phyloP scores from a whole-genome alignment of 1,140 invertebrate genomes.

The Drosophila bipectinata region DNA sequence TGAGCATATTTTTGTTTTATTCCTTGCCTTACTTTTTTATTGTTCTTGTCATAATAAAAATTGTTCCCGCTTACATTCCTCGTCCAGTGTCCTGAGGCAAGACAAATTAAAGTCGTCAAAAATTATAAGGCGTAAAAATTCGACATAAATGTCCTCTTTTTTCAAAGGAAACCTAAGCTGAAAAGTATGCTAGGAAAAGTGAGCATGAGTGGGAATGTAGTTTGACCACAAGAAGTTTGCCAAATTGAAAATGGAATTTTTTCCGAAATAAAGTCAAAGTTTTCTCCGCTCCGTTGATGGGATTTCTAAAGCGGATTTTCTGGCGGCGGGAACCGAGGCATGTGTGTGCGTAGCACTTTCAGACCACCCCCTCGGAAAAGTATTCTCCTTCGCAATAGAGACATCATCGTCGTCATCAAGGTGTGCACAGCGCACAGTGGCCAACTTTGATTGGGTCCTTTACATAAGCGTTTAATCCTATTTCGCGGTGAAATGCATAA shows the following conservation, averaged over 20 bases:
- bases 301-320: conserved; percentile 76
- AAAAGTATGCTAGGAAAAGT: conserved; percentile 35
- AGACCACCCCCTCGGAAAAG: neutral
- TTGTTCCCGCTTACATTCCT: conserved; percentile 65
- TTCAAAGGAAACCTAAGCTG: conserved; percentile 17
- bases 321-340: conserved; percentile 59
- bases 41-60: conserved; percentile 79
- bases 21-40: conserved; percentile 43
- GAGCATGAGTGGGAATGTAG: conserved; percentile 32
- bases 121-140: conserved; percentile 81
- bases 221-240: conserved; percentile 54
- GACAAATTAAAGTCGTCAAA: conserved; percentile 81
- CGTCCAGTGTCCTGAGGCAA: conserved; percentile 47
- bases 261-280: conserved; percentile 58
- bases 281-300: conserved; percentile 56
- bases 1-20: conserved; percentile 46
- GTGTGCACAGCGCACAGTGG: conserved; percentile 60
- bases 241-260: conserved; percentile 79
- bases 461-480: conserved; percentile 83
- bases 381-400: conserved; percentile 45
- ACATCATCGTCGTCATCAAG: conserved; percentile 70
- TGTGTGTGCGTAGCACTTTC: conserved; percentile 40
- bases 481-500: conserved; percentile 83
- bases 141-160: conserved; percentile 31
- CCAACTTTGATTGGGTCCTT: conserved; percentile 81